Conservation (phyloP, 35 echinoderm and acorn worm genomes). For the Heliocidaris tuberculata region DNA sequence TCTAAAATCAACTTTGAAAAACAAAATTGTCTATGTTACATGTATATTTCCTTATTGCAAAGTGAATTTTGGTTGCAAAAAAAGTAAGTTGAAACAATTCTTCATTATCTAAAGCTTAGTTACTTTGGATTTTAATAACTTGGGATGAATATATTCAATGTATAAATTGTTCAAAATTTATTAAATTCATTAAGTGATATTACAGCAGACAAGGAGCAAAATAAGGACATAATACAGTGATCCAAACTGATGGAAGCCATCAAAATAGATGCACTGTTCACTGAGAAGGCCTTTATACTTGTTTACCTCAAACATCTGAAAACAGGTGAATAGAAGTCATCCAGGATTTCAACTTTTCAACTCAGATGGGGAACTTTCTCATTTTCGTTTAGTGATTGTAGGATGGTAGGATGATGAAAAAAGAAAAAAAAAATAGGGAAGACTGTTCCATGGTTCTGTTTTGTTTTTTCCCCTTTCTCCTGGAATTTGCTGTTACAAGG, state of each 20-base stretch:
- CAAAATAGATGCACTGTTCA: not conserved
- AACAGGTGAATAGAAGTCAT: constrained; percentile 17
- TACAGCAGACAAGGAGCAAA: not conserved
- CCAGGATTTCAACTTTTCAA: not conserved
- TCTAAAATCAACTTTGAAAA: too few species aligned
- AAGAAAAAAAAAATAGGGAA: not conserved
- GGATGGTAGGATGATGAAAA: not conserved
- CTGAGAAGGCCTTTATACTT: not conserved
- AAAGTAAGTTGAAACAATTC: too few species aligned
- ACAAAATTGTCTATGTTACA: too few species aligned
- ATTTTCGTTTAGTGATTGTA: not conserved
- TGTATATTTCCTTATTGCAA: too few species aligned
- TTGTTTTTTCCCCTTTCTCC: not conserved
- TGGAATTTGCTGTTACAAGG: not conserved
- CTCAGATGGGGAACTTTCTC: not conserved
- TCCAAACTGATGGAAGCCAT: too few species aligned
- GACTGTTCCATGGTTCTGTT: not conserved
- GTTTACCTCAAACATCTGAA: not conserved
- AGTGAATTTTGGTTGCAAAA: too few species aligned
- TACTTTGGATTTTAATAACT: too few species aligned
- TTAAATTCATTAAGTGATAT: not conserved
- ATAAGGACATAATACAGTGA: too few species aligned
- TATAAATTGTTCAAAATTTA: too few species aligned
- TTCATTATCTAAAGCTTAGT: too few species aligned
- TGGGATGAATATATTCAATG: too few species aligned